Conservation (phyloP, 2,113 vertebrate species). For the Apeltes quadracus region DNA sequence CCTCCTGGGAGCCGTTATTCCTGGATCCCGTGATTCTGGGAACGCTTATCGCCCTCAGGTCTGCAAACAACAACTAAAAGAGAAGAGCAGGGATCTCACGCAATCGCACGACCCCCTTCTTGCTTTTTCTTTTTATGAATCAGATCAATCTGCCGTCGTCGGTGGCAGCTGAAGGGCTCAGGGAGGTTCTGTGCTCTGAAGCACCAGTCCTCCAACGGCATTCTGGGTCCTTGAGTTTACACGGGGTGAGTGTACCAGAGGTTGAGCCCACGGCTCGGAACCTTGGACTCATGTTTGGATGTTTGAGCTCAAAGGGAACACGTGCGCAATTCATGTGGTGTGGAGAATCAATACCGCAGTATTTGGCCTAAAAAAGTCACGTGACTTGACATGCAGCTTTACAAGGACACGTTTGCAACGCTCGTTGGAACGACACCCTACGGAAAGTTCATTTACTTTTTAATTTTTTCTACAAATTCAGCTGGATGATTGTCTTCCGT, state of each 20-base stretch:
- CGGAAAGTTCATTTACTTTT: too few relatives aligned
- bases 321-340: too few relatives aligned
- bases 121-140: background rate
- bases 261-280: constrained; percentile 21
- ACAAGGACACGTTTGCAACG: background rate
- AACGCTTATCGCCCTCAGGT: constrained; percentile 57
- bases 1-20: constrained; percentile 52
- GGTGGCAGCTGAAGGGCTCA: constrained; percentile 45
- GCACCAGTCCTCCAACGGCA: constrained; percentile 16
- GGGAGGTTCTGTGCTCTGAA: constrained; percentile 54
- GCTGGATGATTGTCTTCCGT: too few relatives aligned
- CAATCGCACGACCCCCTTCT: constrained; percentile 11
- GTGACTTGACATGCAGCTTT: background rate
- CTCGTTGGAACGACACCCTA: too few relatives aligned
- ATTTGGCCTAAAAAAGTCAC: background rate
- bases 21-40: constrained; percentile 38
- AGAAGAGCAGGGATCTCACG: constrained; percentile 22
- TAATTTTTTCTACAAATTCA: too few relatives aligned
- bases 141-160: constrained; percentile 43
- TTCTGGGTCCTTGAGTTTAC: constrained; percentile 49
- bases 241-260: constrained; percentile 31
- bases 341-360: background rate
- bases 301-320: background rate
- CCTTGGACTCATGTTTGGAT: constrained; percentile 10
- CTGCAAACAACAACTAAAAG: constrained; percentile 23